A percentile compares a stretch with the other conserved stretches of the same genome.
These are phyloP conservation scores for Azorinus chamasolen DNA, from an alignment of 2,888 invertebrate genomes.

Conservation along the genomic window DNA sequence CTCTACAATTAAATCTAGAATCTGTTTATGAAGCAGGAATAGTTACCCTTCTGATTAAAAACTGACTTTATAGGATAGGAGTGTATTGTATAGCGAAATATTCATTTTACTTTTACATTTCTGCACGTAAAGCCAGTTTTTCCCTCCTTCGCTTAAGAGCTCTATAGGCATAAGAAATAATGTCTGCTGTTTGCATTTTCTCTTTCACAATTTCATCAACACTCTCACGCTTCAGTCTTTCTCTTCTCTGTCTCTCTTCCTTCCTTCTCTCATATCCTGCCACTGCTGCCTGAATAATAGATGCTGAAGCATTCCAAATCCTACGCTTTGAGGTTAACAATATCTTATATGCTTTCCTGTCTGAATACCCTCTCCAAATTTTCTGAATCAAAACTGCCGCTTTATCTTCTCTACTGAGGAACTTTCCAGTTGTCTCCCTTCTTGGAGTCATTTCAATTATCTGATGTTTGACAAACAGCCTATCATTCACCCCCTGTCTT, in stretches of 20 bases:
- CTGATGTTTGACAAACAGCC: slow-evolving; percentile 29
- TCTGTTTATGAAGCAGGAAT: too few species aligned
- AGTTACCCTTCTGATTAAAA: too few species aligned
- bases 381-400: slow-evolving; percentile 55
- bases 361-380: slow-evolving; percentile 54
- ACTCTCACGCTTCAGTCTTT: slow-evolving; percentile 24
- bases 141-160: slow-evolving; percentile 31
- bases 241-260: slow-evolving; percentile 18
- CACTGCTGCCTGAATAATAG: slow-evolving; percentile 41
- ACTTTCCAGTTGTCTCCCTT: slow-evolving; percentile 20
- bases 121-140: slow-evolving; percentile 29
- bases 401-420: slow-evolving; percentile 27
- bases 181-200: slow-evolving; percentile 41
- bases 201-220: slow-evolving; percentile 21
- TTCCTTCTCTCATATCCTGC: slow-evolving; percentile 35
- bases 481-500: slow-evolving; percentile 30
- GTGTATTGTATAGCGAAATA: too few species aligned
- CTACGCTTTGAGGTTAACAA: slow-evolving; percentile 20
- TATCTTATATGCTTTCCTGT: slow-evolving; percentile 32
- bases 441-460: slow-evolving; percentile 41
- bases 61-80: too few species aligned
- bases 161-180: slow-evolving; percentile 49
- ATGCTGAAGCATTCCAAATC: slow-evolving; percentile 21
- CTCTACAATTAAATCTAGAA: too few species aligned
- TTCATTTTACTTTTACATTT: slow-evolving; percentile 64